Base-by-base conservation (phyloP, 2,797 vertebrate genomes). In the Anguilla megastoma region DNA sequence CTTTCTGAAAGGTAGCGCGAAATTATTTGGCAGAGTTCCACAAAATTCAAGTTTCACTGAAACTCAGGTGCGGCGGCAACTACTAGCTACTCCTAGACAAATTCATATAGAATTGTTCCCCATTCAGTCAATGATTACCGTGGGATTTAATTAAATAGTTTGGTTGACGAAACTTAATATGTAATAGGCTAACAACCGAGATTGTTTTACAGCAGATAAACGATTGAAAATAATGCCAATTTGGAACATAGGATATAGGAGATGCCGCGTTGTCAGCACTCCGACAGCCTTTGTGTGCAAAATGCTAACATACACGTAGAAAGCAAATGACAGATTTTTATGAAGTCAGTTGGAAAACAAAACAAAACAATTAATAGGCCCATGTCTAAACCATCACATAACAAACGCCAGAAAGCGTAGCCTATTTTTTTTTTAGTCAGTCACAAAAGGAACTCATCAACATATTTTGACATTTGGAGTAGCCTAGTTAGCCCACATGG, bases 41-140 rank as follows among this genome's bases (percentile, higher is more conserved):
- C 84, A 60, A 74, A 86, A 27, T 89, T 94, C 91, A 30, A 90
- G 94, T 95, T 95, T 95, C 94, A 92, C 86, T 89, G 92, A 94
- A 94, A 95, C 94, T 36, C 85, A 88, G 89, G 87, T 89, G 82
- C 80, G 71, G 69, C 60, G 74, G 79, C 30, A 83, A 10, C 79
- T 50, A n/a, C 6, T 71, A 24, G 58, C 74, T 71, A 79, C 45
- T 79, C 74, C 5, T 18, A 79, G 33, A 41, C 24, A 79, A 33
- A n/a, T 79, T 79, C 69, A 79, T 82, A 9, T 45, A 45, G 16
- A 24, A 21, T 50, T 82, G 79, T 82, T 48, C 18, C 9, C 16
- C 18, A 10, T n/a, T 82, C 79, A 21, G 14, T 18, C 18, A 48
- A 82, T 7, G 41, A 33, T 50, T 18, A 36, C 16, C 30, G 18